A percentile compares a stretch with the other conserved stretches of the same genome.
These are phyloP conservation scores for Pachydiplax longipennis DNA, from an alignment of 2,888 invertebrate genomes.

Conservation along the genomic window DNA sequence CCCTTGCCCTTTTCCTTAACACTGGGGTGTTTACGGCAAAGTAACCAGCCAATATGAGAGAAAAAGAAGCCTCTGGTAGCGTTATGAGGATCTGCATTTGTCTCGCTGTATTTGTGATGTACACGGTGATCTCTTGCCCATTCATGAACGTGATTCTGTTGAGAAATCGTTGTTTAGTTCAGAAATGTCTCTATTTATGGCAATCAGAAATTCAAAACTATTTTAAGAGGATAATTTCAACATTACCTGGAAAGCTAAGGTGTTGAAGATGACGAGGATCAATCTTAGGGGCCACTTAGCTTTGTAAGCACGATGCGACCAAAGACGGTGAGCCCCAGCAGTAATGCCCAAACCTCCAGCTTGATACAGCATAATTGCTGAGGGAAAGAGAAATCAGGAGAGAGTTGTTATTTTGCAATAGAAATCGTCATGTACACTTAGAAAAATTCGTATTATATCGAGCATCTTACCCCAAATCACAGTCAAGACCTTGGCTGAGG, in stretches of 20 bases:
- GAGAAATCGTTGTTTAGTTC: not conserved
- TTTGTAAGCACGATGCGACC: constrained; percentile 96
- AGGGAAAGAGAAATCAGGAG: constrained; percentile 54
- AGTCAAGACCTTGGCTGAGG: constrained; percentile 78
- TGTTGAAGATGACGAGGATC: constrained; percentile 82
- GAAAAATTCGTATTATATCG: not conserved
- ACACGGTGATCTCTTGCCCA: constrained; percentile 60
- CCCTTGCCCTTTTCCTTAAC: constrained; percentile 56
- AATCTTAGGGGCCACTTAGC: constrained; percentile 88
- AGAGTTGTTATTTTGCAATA: not conserved
- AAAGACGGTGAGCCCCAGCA: constrained; percentile 94
- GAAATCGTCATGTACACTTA: not conserved
- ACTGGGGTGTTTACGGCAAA: constrained; percentile 59
- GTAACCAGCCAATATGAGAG: constrained; percentile 64
- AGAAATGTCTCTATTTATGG: not conserved
- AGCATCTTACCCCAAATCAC: constrained; percentile 72
- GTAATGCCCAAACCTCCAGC: constrained; percentile 90
- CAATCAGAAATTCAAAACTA: not conserved
- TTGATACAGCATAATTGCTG: constrained; percentile 78
- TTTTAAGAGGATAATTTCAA: constrained; percentile 43
- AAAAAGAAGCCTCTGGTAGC: constrained; percentile 63
- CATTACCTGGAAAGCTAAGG: constrained; percentile 87
- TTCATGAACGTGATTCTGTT: constrained; percentile 60
- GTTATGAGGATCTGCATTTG: constrained; percentile 60
- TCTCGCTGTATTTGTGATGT: constrained; percentile 60